Evolutionary conservation across 2,797 vertebrate species (phyloP).

Genomic region (Allobates femoralis): DNA sequence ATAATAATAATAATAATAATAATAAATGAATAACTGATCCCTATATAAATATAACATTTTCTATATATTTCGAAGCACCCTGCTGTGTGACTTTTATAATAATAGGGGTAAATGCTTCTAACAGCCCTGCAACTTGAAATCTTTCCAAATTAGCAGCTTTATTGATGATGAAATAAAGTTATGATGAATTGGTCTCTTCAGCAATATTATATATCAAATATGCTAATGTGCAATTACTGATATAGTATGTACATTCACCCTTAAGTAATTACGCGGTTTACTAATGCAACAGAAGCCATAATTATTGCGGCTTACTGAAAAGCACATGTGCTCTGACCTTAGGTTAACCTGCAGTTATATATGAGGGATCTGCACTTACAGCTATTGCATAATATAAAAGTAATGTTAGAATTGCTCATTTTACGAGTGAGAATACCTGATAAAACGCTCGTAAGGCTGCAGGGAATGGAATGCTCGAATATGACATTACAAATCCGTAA

Average conservation of each 20-base stretch:
- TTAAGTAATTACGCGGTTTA: neutral
- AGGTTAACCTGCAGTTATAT: neutral
- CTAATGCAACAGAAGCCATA: neutral
- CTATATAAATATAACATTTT: neutral
- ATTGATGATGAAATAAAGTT: neutral
- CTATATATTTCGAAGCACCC: neutral
- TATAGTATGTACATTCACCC: slow-evolving; percentile 5
- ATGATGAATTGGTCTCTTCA: neutral
- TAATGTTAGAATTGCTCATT: neutral
- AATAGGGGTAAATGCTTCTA: neutral
- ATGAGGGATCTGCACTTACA: neutral
- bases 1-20: neutral
- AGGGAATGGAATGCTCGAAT: neutral
- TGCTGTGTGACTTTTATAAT: neutral
- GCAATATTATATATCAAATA: neutral
- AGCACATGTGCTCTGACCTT: neutral
- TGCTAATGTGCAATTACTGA: neutral
- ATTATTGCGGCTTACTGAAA: neutral
- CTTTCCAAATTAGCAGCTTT: neutral
- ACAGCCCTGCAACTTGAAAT: neutral
- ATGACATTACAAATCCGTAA: neutral
- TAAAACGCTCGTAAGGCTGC: neutral
- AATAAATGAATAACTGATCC: neutral
- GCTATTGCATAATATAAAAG: neutral
- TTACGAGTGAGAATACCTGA: neutral